Percentiles rank a stretch among this genome's conserved stretches.
phyloP scores from a whole-genome alignment of 2,888 invertebrate genomes.

The Plutella xylostella region DNA sequence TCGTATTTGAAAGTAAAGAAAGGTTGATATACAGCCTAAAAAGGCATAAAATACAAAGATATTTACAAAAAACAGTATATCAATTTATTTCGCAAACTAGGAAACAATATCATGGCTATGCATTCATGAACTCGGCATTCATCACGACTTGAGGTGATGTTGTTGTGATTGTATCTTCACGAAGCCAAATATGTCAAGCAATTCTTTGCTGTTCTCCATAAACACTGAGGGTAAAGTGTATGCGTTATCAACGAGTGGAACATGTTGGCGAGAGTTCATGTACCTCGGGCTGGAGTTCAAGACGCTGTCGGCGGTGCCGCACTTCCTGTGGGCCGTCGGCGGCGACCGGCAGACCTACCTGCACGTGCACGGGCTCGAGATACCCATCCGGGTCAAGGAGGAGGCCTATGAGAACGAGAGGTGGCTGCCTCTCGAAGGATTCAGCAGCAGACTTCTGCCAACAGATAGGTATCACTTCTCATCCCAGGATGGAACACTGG shows the following conservation, averaged over 20 bases:
- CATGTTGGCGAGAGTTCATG: conserved; percentile 88
- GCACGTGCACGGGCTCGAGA: conserved; percentile 89
- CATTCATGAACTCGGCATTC: no score
- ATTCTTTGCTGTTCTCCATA: conserved; percentile 82
- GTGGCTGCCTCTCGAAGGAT: conserved; percentile 92
- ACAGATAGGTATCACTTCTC: conserved; percentile 92
- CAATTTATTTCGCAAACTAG: no score
- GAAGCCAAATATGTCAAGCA: conserved; percentile 60
- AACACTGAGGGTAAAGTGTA: conserved; percentile 92
- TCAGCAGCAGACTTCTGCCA: conserved; percentile 83
- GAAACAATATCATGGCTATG: no score
- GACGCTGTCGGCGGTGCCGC: conserved; percentile 85
- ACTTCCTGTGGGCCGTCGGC: conserved; percentile 93
- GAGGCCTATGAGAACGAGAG: conserved; percentile 95
- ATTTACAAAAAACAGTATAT: no score
- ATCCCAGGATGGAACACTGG: conserved; percentile 83
- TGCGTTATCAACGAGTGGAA: conserved; percentile 82
- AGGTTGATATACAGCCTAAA: no score
- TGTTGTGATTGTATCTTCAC: background rate
- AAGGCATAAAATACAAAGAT: no score
- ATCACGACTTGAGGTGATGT: background rate
- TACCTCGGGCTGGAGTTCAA: conserved; percentile 91
- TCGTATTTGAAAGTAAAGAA: no score
- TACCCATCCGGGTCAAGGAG: conserved; percentile 90
- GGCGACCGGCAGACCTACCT: conserved; percentile 94